A percentile compares a stretch with the other conserved stretches of the same genome.
These are phyloP conservation scores for Heliconius nattereri DNA, from an alignment of 1,140 invertebrate genomes.

Conservation along the genomic window DNA sequence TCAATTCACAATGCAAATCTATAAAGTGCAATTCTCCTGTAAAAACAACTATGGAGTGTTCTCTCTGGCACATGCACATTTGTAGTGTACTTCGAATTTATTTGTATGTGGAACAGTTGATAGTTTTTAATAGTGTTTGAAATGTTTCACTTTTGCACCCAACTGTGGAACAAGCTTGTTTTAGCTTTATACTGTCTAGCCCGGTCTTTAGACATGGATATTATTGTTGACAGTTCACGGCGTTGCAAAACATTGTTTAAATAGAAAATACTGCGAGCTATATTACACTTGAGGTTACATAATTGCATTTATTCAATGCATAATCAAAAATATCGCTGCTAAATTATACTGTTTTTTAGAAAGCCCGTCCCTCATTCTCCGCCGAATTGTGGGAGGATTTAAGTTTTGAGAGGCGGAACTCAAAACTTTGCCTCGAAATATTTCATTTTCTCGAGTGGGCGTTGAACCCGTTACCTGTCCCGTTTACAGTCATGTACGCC, in stretches of 20 bases:
- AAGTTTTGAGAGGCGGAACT: too few relatives aligned
- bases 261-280: not conserved
- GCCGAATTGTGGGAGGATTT: too few relatives aligned
- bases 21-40: constrained; percentile 37
- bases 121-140: constrained; percentile 25
- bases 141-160: constrained; percentile 7
- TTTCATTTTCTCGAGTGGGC: too few relatives aligned
- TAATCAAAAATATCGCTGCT: not conserved
- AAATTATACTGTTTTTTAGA: too few relatives aligned
- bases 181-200: not conserved
- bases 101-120: constrained; percentile 30
- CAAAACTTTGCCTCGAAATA: too few relatives aligned
- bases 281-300: not conserved
- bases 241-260: not conserved
- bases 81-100: constrained; percentile 32
- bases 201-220: not conserved
- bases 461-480: too few relatives aligned
- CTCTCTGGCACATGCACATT: constrained; percentile 31
- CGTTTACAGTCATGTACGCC: too few relatives aligned
- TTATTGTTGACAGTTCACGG: not conserved
- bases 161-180: constrained; percentile 13
- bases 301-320: not conserved
- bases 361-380: too few relatives aligned
- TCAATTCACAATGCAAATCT: constrained; percentile 42
- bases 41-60: constrained; percentile 29